These are phyloP conservation scores for Lasioglossum marginatum DNA, from an alignment of 2,888 invertebrate species.

Conservation along the genomic window DNA sequence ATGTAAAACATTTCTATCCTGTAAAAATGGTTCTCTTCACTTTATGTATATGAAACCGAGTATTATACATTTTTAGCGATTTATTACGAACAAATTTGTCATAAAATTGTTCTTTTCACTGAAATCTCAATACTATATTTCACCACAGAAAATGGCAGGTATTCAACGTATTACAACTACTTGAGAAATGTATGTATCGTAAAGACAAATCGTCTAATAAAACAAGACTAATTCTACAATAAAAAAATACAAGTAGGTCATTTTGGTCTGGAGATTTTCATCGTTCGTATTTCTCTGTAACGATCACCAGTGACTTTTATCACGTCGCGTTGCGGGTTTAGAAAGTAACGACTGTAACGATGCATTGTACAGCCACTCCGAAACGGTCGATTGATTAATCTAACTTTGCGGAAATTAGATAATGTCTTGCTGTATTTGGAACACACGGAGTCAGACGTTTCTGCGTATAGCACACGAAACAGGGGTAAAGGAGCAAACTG, in stretches of 20 bases:
- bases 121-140: background rate
- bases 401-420: conserved; percentile 1
- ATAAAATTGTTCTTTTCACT: background rate
- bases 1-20: background rate
- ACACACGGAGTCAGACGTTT: background rate
- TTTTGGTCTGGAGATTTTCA: background rate
- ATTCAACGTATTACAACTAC: background rate
- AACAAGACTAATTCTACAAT: background rate
- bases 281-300: background rate
- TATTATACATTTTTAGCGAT: background rate
- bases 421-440: background rate
- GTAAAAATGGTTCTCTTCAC: background rate
- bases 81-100: too few relatives aligned
- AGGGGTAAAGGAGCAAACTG: background rate
- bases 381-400: background rate
- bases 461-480: background rate
- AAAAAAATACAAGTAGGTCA: background rate
- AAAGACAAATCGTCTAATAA: background rate
- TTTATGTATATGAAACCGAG: background rate
- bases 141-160: background rate
- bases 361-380: background rate
- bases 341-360: background rate
- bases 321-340: background rate
- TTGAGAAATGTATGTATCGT: background rate
- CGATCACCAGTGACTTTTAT: background rate